Evolutionary conservation across 2,797 vertebrate species (phyloP).

Genomic region (Tenualosa ilisha): DNA sequence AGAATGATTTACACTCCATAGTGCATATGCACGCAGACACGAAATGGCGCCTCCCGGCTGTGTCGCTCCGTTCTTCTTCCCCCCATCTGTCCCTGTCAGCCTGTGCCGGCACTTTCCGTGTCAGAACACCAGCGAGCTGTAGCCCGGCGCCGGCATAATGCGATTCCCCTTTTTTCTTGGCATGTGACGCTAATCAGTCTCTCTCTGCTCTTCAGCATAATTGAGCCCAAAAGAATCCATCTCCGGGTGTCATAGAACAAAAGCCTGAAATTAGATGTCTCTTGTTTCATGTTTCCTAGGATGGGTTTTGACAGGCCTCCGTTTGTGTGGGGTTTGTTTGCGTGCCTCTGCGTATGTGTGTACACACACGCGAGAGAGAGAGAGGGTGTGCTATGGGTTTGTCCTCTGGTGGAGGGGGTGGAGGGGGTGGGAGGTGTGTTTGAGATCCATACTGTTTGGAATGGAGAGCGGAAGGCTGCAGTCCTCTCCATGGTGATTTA

Average conservation of each 20-base stretch:
- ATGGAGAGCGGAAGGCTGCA: not conserved
- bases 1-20: not conserved
- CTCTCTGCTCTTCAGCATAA: conserved; percentile 43
- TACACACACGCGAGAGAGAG: not conserved
- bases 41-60: conserved; percentile 63
- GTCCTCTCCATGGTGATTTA: conserved; percentile 10
- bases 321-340: conserved; percentile 31
- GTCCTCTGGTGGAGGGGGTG: not conserved
- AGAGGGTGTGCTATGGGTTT: not conserved
- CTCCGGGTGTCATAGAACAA: conserved; percentile 46
- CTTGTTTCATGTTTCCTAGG: conserved; percentile 46
- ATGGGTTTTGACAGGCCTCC: conserved; percentile 46
- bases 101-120: conserved; percentile 26
- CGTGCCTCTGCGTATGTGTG: conserved; percentile 23
- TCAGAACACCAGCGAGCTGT: conserved; percentile 27
- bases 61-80: conserved; percentile 67
- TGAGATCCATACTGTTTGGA: conserved; percentile 13
- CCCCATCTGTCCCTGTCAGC: conserved; percentile 71
- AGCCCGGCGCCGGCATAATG: conserved; percentile 21
- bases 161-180: conserved; percentile 37
- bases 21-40: conserved; percentile 41
- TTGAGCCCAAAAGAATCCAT: conserved; percentile 47
- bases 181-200: conserved; percentile 46
- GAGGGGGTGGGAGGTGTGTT: not conserved
- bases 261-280: conserved; percentile 50